Evolutionary conservation across 2,888 invertebrate species (phyloP), one percentile per base, ranked within the genome.

Genomic region (Lottia scabra): DNA sequence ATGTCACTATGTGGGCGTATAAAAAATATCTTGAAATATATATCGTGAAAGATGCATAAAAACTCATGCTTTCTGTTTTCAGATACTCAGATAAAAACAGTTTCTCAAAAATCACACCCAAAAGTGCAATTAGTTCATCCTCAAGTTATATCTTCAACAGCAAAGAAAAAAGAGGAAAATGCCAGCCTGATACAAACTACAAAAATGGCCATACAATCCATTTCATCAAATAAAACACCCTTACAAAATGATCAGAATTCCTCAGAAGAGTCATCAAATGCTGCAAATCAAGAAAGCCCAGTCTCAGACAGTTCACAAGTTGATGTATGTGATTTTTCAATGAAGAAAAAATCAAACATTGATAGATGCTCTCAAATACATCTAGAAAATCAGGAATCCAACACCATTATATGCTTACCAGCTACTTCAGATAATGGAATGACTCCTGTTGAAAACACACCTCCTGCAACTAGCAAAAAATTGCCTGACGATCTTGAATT

Each of bases 401-500:
- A 19, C 56, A 19, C 23, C 23, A 10, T 15, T 10, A n/a, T 19
- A 19, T 23, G 19, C 8, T 56, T 23, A 19, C 10, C 56, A 23
- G 56, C 56, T 23, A 56, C 19, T 56, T 56, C 56, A 23, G 56
- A 56, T 23, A 19, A 56, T 13, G 19, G 8, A 23, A 15, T 10
- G 19, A 23, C 19, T 56, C 38, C 10, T 38, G 38, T 1, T 38
- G 56, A 19, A 56, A 2, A 13, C 23, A 12, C 23, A 23, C 19
- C 56, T 12, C 13, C 56, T 23, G 8, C 56, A 3, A 0, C 19
- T 16, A 10, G 56, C 19, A 2, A 19, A 23, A 23, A 19, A 56
- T 19, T 56, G 4, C 56, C 19, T 56, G 23, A 56, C 3, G 81
- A 83, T 71, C 78, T 78, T 65, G 82, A 82, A 45, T 74, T 83